phyloP scores from a whole-genome alignment of 2,888 invertebrate genomes.

The Diarsia dahlii region DNA sequence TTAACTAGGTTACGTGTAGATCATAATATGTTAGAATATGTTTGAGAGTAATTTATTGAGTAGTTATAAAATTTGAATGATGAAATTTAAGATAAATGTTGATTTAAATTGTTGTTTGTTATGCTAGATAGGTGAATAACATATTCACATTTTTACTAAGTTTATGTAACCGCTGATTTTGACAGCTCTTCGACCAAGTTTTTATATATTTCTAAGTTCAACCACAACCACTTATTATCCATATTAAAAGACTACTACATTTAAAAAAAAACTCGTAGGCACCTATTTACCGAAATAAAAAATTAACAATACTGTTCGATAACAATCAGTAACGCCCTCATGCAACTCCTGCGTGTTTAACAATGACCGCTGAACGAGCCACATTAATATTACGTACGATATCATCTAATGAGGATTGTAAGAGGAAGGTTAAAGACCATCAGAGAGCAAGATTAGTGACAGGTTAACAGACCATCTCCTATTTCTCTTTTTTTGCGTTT shows the following conservation, averaged over 20 bases:
- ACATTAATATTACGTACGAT: slow-evolving; percentile 77
- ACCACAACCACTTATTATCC: background rate
- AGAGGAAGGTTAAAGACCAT: slow-evolving; percentile 39
- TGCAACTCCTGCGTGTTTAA: slow-evolving; percentile 42
- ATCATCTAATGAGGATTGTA: slow-evolving; percentile 69
- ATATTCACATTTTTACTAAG: background rate
- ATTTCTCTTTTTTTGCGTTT: background rate
- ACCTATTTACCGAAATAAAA: slow-evolving; percentile 40
- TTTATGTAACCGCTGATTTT: background rate
- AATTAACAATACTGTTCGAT: slow-evolving; percentile 47
- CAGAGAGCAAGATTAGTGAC: slow-evolving; percentile 24
- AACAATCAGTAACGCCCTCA: slow-evolving; percentile 55
- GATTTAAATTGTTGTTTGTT: slow-evolving; percentile 15
- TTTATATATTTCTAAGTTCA: background rate
- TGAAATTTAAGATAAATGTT: slow-evolving; percentile 31
- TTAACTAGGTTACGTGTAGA: slow-evolving; percentile 65
- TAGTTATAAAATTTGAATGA: slow-evolving; percentile 34
- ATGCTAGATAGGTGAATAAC: slow-evolving; percentile 8
- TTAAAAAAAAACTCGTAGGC: background rate
- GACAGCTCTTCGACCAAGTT: background rate
- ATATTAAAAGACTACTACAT: slow-evolving; percentile 13
- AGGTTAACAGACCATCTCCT: slow-evolving; percentile 1
- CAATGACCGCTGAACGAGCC: slow-evolving; percentile 56
- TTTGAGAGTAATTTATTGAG: slow-evolving; percentile 49
- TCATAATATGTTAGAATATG: slow-evolving; percentile 41